phyloP scores from a whole-genome alignment of 2,888 invertebrate genomes.

The Hirtodrosophila confusa region DNA sequence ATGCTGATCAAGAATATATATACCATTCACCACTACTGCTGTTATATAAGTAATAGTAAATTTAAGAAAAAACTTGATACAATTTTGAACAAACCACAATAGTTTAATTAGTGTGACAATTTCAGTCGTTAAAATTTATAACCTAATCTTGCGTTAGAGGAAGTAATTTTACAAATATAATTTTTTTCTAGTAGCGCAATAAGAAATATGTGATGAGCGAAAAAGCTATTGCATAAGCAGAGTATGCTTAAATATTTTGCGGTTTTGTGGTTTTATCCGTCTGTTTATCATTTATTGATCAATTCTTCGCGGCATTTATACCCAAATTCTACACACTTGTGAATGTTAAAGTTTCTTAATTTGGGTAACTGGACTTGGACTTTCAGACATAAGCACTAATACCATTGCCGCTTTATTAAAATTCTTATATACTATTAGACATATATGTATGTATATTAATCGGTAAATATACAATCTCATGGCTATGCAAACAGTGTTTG shows the following conservation, averaged over 20 bases:
- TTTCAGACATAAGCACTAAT: neutral
- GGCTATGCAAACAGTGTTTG: conserved; percentile 40
- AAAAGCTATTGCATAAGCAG: neutral
- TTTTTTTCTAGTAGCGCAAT: too few species aligned
- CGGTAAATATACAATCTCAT: conserved; percentile 25
- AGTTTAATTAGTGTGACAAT: too few species aligned
- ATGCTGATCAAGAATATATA: too few species aligned
- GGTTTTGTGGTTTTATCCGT: conserved; percentile 9
- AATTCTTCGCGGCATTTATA: neutral
- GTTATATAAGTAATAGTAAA: too few species aligned
- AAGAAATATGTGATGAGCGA: too few species aligned
- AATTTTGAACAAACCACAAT: too few species aligned
- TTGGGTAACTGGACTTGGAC: conserved; percentile 6
- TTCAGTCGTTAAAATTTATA: too few species aligned
- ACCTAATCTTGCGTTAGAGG: too few species aligned
- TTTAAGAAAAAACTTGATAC: too few species aligned
- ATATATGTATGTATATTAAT: conserved; percentile 17
- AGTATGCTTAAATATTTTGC: conserved; percentile 7
- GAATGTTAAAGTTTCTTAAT: neutral
- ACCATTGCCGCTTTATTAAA: neutral
- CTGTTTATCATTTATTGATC: neutral
- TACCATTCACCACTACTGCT: too few species aligned
- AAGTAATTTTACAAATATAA: too few species aligned
- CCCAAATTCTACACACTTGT: conserved; percentile 3
- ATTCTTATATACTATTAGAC: conserved; percentile 4